A percentile compares a stretch with the other conserved stretches of the same genome.
These are phyloP conservation scores for Ornithoptera alexandrae DNA, from an alignment of 2,888 invertebrate species.

Conservation along the genomic window DNA sequence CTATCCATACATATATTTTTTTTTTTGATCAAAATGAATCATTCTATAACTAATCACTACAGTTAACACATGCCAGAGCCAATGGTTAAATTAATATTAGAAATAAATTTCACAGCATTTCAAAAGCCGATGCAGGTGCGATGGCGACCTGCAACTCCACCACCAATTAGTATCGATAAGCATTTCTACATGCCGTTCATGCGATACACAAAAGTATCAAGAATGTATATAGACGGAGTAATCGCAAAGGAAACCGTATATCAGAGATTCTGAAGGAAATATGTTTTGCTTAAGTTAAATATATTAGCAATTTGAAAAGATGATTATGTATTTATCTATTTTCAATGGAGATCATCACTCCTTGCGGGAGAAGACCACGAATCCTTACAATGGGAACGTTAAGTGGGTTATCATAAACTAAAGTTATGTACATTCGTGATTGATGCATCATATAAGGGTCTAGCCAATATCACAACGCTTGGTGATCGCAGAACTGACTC, in stretches of 20 bases:
- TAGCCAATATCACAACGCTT: too few species aligned
- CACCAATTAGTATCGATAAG: constrained; percentile 22
- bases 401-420: too few species aligned
- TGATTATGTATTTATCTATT: too few species aligned
- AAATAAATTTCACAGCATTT: constrained; percentile 26
- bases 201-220: constrained; percentile 7
- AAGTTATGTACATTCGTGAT: too few species aligned
- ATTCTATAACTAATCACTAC: background rate
- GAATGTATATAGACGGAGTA: background rate
- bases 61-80: background rate
- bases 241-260: background rate
- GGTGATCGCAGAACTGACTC: too few species aligned
- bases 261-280: background rate
- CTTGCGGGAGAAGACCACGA: too few species aligned
- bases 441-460: too few species aligned
- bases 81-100: background rate
- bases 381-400: too few species aligned
- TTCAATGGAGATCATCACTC: too few species aligned
- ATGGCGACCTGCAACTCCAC: constrained; percentile 2
- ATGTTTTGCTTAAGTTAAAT: too few species aligned
- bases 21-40: background rate
- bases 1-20: background rate
- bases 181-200: constrained; percentile 17
- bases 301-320: too few species aligned
- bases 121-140: constrained; percentile 15